Evolutionary conservation across 2,113 vertebrate species (phyloP), one percentile per base, ranked within the genome.

Genomic region (Suricata suricatta): DNA sequence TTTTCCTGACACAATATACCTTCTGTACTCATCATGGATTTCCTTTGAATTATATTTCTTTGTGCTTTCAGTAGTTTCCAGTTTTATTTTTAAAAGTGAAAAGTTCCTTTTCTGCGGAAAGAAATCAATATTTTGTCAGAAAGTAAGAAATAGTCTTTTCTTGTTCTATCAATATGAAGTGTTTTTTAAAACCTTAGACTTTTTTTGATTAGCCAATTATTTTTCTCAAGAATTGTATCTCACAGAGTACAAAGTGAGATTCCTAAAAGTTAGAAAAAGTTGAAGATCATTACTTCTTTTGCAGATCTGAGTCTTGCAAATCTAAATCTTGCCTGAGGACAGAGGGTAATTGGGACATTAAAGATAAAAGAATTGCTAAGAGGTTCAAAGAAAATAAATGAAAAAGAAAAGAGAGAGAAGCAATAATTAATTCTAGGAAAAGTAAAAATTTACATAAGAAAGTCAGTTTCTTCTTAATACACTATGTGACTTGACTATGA

Each of bases 361-460:
- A 95, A 94, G 81, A 90, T 81, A 19, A 92, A 98, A 96, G 68
- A 82, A 81, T 63, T 80, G 27, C 71, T 80, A 47, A 92, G 64
- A 83, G 38, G 17, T 69, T 95, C 82, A 87, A 97, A 82, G 50
- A 57, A 92, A 97, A 90, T 5, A 93, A 96, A 87, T 86, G 25
- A 88, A 91, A 85, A 84, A 86, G 31, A 90, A 88, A 63, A 88
- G 25, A 60, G 52, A 89, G 25, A 25, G 10, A 60, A 69, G 81
- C 13, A 44, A 76, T 90, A 2, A 63, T 52, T 82, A 92, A 88
- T 38, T 92, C 52, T 83, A 96, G 44, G 60, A 87, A 92, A 97
- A 91, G 29, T 38, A 83, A 89, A 81, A 64, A 14, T 12, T 88
- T 96, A 76, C 76, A 90, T 83, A 60, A 97, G 68, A 90, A 97